Evolutionary conservation across 1,140 invertebrate genomes (phyloP), one percentile per base, ranked within the genome.

Genomic region (Colletes gigas): DNA sequence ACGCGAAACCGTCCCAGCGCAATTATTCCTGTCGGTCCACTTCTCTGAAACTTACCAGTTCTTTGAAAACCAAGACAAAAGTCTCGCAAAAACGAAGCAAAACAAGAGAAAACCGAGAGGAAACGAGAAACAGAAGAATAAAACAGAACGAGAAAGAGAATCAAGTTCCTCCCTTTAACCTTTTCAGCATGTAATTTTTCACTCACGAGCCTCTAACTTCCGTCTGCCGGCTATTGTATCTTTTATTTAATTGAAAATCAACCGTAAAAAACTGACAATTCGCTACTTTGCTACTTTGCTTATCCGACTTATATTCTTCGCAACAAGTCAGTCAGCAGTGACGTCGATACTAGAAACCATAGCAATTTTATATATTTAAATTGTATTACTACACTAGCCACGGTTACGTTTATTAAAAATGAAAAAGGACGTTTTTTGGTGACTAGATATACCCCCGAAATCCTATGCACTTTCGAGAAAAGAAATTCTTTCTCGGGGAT

Each of bases 21-120:
- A 66, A 75, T 75, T 75, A 66, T 75, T 75, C 73, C 54, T 21
- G 44, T 73, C 71, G 30, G 60, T 12, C 15, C 39, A 3, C 65
- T 52, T 73, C 59, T 50, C 21, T 10, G 7, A 44, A 74, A 74
- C 44, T 63, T 63, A 44, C 44, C 39, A 7, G 54, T 59, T 39
- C 21, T 50, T 52, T 60, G 47, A 30, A 10, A 50, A 74, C 47
- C 19, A 39, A n/a, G 21, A 52, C 72, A 44, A 44, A 75, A 30
- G 50, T 47, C 12, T 21, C 9, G 30, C 10, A 10, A 54, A 54
- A 44, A 75, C 47, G 21, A 65, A 39, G 47, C 39, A 10, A 21
- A 15, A 74, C 30, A 47, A 8, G 4, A 30, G 14, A 4, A 4
- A 15, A 14, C 15, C 30, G 14, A 55, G 59, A 39, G 10, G 59